Evolutionary conservation across 2,797 vertebrate species (phyloP), one percentile per base, ranked within the genome.

Genomic region (Oceanodroma leucorhoa): DNA sequence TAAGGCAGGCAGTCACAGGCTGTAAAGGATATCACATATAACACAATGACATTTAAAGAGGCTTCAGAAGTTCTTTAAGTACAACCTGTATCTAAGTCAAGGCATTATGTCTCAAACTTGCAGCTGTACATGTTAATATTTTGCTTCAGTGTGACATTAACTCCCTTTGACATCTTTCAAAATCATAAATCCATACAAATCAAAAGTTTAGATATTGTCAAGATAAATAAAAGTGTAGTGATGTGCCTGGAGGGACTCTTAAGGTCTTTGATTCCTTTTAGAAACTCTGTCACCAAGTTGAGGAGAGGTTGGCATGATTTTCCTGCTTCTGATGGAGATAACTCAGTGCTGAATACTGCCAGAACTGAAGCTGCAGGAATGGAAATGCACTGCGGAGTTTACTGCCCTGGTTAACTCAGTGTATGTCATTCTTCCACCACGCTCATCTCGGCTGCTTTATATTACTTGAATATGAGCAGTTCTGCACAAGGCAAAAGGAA

Each of bases 151-250:
- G 36, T 90, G 92, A 95, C 89, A 72, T 72, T 94, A 92, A 97
- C 67, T 87, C 86, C 53, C 64, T 96, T 94, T 93, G 94, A 62
- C 91, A 83, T 91, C 83, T 90, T 96, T 96, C 14, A 2, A 93
- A 95, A 95, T 64, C 90, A 88, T 87, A 95, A 96, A 92, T 89
- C 81, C 90, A 85, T 85, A 95, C 45, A 93, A 95, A 96, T 95
- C 93, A 96, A 77, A 97, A 93, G 78, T 89, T 93, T 82, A 90
- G 87, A 90, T 83, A 75, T 82, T 95, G 86, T 94, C 96, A 97
- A 92, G 88, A 84, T 65, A 95, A 94, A 95, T 95, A 87, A 66
- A 93, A 94, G 7, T 40, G 64, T 46, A 82, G 40, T 64, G 77
- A 82, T 84, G 51, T 93, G 73, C 83, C 88, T 82, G 34, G 24